These are phyloP conservation scores for Lateolabrax maculatus DNA, from an alignment of 2,797 vertebrate genomes.

Conservation along the genomic window DNA sequence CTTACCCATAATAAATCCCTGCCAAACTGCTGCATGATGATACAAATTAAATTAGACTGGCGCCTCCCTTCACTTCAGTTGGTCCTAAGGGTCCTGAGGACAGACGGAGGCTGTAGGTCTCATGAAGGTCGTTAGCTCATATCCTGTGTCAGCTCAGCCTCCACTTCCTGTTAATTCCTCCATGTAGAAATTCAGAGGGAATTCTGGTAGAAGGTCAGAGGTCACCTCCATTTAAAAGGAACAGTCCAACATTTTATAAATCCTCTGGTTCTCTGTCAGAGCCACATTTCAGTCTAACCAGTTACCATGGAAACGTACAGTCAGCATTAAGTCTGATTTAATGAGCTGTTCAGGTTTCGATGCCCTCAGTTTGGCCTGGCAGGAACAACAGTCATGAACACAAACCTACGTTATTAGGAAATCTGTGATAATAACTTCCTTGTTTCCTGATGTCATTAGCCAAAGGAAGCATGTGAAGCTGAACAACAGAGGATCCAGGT, in stretches of 20 bases:
- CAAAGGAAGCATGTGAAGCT: not conserved
- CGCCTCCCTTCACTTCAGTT: not conserved
- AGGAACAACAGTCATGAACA: not conserved
- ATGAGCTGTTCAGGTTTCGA: not conserved
- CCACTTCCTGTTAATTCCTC: not conserved
- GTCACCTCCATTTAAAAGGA: not conserved
- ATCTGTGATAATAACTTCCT: not conserved
- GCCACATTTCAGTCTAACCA: not conserved
- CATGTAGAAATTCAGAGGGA: not conserved
- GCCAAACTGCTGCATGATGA: not conserved
- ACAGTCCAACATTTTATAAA: not conserved
- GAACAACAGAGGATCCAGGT: not conserved
- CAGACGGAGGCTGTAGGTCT: no score
- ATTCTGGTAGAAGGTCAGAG: not conserved
- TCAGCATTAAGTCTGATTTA: not conserved
- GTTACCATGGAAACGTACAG: not conserved
- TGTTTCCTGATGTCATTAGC: not conserved
- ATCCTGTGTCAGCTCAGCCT: not conserved
- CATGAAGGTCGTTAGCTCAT: not conserved
- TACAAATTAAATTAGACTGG: not conserved
- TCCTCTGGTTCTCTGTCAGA: not conserved
- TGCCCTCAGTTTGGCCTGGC: not conserved
- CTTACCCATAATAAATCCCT: slow-evolving; percentile 6
- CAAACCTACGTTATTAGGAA: not conserved
- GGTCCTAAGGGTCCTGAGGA: slow-evolving; percentile 3